Evolutionary conservation across 2,797 vertebrate genomes (phyloP), one percentile per base, ranked within the genome.

Genomic region (Melanotaenia parkinsoni): DNA sequence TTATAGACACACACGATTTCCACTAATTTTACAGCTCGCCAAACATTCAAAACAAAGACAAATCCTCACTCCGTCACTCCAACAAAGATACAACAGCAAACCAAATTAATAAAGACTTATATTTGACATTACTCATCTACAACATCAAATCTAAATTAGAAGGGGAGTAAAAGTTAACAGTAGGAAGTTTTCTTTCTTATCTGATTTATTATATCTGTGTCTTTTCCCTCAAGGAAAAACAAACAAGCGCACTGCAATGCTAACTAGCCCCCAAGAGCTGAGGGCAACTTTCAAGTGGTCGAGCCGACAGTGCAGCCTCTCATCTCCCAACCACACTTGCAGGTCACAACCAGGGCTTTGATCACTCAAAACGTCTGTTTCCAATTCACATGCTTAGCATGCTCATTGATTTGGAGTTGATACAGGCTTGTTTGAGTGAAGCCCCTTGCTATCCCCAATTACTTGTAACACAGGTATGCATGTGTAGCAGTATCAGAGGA

Each of bases 341-440:
- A 77, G 89, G 83, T 91, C 88, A 89, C 81, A 86, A 81, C 61
- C 64, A 77, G 71, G 77, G 80, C 87, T 90, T 91, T 91, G 83
- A 92, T 91, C 86, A 59, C 56, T 62, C 58, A 45, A 64, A 66
- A 89, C 87, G 83, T 88, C 80, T 82, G 84, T 72, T 90, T 88
- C 82, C 77, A 85, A 84, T 89, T 88, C 85, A 84, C 75, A 86
- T 60, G 38, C 71, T 85, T 81, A 45, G 81, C 75, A 33, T 38
- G 70, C 60, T 81, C 81, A 91, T 74, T 89, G 91, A 89, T 91
- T 89, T 75, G 63, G 69, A 80, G 71, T 77, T 81, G 77, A 84
- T 79, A 79, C 20, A 58, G 67, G 51, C 58, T 28, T n/a, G 37
- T 67, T 61, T 30, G 54, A 79, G 66, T 62, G 67, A 79, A 70